A percentile compares a stretch with the other conserved stretches of the same genome.
phyloP scores from a whole-genome alignment of 2,888 invertebrate genomes.

The Troides aeacus region DNA sequence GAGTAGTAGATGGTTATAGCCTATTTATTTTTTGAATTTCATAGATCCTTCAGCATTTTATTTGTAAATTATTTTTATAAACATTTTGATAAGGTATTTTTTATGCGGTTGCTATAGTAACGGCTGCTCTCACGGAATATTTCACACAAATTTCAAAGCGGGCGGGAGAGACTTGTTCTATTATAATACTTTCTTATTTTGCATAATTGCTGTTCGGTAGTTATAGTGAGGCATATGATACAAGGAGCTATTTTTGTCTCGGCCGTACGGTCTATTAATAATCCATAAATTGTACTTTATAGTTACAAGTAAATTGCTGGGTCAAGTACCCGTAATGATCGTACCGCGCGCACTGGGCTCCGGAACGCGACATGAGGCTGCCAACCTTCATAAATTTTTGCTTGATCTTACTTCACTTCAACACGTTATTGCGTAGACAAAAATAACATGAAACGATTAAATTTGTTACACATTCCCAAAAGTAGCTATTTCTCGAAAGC shows the following conservation, averaged over 20 bases:
- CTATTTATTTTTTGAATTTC: too few species aligned
- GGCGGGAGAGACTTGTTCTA: background rate
- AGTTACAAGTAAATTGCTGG: constrained; percentile 64
- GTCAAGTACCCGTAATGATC: constrained; percentile 62
- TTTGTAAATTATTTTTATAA: too few species aligned
- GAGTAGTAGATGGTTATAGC: too few species aligned
- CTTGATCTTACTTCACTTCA: background rate
- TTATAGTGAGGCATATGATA: constrained; percentile 38
- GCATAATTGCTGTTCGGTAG: constrained; percentile 10
- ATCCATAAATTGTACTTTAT: constrained; percentile 60
- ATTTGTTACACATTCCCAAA: too few species aligned
- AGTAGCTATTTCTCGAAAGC: too few species aligned
- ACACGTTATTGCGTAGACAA: too few species aligned
- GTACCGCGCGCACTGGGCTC: constrained; percentile 40
- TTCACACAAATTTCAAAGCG: too few species aligned
- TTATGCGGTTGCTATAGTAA: too few species aligned
- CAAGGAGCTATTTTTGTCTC: constrained; percentile 58
- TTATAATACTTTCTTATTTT: constrained; percentile 19
- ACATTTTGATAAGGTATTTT: too few species aligned
- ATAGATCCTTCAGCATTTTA: too few species aligned
- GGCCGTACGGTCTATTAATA: constrained; percentile 62
- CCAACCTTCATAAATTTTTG: constrained; percentile 14
- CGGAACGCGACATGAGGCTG: constrained; percentile 31
- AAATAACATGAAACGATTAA: too few species aligned
- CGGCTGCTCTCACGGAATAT: too few species aligned